phyloP scores from a whole-genome alignment of 2,113 vertebrate species.

The Martes martes region DNA sequence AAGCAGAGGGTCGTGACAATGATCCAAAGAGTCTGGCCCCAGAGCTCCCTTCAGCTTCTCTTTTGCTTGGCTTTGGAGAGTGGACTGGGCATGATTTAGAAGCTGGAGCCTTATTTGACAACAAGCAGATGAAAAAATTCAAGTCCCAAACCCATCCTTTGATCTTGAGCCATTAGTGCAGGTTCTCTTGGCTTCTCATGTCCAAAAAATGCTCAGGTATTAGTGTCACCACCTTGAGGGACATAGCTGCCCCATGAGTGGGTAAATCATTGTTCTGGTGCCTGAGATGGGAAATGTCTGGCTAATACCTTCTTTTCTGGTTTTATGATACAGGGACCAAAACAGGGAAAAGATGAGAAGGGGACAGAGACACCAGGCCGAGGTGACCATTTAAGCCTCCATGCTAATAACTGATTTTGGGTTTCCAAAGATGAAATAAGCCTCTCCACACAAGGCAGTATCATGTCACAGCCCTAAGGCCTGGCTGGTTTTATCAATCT shows the following conservation, averaged over 20 bases:
- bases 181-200: background rate
- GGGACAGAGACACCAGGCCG: background rate
- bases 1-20: background rate
- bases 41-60: background rate
- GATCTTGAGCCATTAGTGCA: background rate
- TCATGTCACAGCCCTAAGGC: slow-evolving; percentile 62
- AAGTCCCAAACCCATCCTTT: background rate
- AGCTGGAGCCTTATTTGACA: background rate
- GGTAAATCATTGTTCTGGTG: background rate
- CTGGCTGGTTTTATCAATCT: slow-evolving; percentile 78
- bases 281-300: background rate
- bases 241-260: background rate
- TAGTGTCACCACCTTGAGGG: background rate
- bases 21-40: background rate
- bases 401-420: background rate
- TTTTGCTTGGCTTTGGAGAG: slow-evolving; percentile 10
- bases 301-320: slow-evolving; percentile 5
- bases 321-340: background rate
- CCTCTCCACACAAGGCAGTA: background rate
- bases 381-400: background rate
- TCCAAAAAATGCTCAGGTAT: background rate
- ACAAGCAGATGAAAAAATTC: background rate
- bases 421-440: slow-evolving; percentile 45
- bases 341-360: background rate
- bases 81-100: background rate